Evolutionary conservation across 1,140 invertebrate genomes (phyloP).

Genomic region (Formica selysi): DNA sequence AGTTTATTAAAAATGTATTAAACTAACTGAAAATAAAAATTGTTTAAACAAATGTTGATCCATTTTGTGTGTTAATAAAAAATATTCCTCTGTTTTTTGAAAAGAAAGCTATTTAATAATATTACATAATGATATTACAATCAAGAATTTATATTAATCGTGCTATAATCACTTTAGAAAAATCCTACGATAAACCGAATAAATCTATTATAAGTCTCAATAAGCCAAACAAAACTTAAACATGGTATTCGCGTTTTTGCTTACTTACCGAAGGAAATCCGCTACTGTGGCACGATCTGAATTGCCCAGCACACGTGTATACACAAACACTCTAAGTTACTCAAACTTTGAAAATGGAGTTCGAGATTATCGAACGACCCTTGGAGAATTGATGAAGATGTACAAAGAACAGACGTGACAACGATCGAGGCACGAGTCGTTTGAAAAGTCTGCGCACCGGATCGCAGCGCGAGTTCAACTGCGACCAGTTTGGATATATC

Average conservation of each 20-base stretch:
- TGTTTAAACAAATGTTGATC: not conserved
- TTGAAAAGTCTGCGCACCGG: slow-evolving; percentile 31
- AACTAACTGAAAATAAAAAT: not conserved
- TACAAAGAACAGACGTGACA: not conserved
- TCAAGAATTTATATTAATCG: not conserved
- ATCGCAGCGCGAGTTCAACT: slow-evolving; percentile 30
- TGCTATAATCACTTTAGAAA: not conserved
- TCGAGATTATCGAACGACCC: not conserved
- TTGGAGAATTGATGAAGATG: slow-evolving; percentile 25
- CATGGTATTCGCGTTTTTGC: not conserved
- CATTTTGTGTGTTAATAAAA: too few species aligned
- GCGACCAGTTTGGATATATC: not conserved
- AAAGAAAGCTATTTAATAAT: too few species aligned
- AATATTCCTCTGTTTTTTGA: too few species aligned
- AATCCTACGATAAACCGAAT: not conserved
- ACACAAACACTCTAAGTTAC: slow-evolving; percentile 26
- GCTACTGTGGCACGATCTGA: not conserved
- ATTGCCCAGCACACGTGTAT: not conserved
- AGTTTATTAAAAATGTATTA: not conserved
- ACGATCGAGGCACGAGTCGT: not conserved
- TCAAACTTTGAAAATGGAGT: slow-evolving; percentile 5
- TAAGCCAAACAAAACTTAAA: not conserved
- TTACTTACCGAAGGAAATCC: slow-evolving; percentile 32
- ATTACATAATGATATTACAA: not conserved
- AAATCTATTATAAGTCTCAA: not conserved